These are phyloP conservation scores for Lophotis ruficrista DNA, from an alignment of 2,113 vertebrate species.

Conservation along the genomic window DNA sequence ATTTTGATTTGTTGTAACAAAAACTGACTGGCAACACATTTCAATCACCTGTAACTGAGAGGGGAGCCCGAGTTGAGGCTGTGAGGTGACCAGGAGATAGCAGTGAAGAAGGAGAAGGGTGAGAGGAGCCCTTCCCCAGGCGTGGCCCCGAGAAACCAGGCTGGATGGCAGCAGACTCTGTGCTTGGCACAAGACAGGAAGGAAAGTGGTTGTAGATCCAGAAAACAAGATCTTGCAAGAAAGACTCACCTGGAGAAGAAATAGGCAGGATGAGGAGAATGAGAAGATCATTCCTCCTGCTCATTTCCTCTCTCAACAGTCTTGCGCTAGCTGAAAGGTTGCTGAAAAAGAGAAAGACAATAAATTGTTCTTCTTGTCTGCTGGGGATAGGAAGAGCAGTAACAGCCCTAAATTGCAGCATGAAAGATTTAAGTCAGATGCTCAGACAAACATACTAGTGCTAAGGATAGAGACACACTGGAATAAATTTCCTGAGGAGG, in stretches of 20 bases:
- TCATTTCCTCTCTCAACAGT: neutral
- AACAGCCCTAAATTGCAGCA: neutral
- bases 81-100: neutral
- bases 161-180: fast-evolving
- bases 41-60: neutral
- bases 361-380: neutral
- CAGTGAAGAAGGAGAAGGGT: neutral
- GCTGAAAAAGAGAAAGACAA: neutral
- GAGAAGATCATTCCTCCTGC: neutral
- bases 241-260: neutral
- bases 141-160: fast-evolving
- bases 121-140: neutral
- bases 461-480: neutral
- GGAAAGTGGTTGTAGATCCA: neutral
- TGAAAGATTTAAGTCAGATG: neutral
- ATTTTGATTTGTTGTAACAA: neutral
- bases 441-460: neutral
- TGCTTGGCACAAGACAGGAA: neutral
- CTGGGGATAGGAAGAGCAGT: neutral
- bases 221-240: neutral
- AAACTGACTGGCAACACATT: neutral
- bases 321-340: neutral
- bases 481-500: neutral
- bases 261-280: neutral
- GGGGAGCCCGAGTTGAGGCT: neutral